These are phyloP conservation scores for Drosophila colorata DNA, from an alignment of 2,888 invertebrate genomes.

Conservation along the genomic window DNA sequence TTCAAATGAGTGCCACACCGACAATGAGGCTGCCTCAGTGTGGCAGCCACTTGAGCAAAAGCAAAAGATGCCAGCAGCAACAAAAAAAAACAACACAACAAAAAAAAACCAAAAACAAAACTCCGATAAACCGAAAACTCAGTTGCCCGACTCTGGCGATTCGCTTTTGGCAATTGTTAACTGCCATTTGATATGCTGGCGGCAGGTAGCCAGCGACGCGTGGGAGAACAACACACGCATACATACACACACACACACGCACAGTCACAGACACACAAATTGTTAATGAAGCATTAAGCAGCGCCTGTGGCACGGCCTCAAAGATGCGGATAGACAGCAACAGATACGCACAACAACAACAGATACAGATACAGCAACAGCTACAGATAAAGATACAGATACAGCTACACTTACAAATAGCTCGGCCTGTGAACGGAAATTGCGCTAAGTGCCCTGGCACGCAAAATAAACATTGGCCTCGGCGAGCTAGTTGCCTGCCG, in stretches of 20 bases:
- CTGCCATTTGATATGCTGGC: slow-evolving; percentile 68
- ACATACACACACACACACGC: neutral
- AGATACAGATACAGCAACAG: neutral
- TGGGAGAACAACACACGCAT: slow-evolving; percentile 32
- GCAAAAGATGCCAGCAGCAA: slow-evolving; percentile 26
- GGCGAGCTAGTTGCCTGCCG: slow-evolving; percentile 5
- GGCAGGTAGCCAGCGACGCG: slow-evolving; percentile 63
- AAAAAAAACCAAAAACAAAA: neutral
- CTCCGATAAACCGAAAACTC: neutral
- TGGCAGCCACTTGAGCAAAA: slow-evolving; percentile 67
- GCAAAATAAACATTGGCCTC: slow-evolving; percentile 74
- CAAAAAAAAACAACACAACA: too few species aligned
- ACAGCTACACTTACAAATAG: slow-evolving; percentile 33
- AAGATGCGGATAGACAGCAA: slow-evolving; percentile 41
- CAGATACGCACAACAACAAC: slow-evolving; percentile 21
- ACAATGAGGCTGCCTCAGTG: slow-evolving; percentile 38
- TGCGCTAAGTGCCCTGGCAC: slow-evolving; percentile 70
- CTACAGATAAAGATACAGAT: slow-evolving; percentile 15
- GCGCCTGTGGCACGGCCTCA: slow-evolving; percentile 39
- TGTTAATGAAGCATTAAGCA: slow-evolving; percentile 74
- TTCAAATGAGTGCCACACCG: slow-evolving; percentile 61
- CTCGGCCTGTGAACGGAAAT: slow-evolving; percentile 67
- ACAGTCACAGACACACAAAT: slow-evolving; percentile 23
- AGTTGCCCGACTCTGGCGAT: slow-evolving; percentile 33
- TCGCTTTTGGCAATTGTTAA: slow-evolving; percentile 54